These are phyloP conservation scores for Teleopsis dalmanni DNA, from an alignment of 1,140 invertebrate species.

Conservation along the genomic window DNA sequence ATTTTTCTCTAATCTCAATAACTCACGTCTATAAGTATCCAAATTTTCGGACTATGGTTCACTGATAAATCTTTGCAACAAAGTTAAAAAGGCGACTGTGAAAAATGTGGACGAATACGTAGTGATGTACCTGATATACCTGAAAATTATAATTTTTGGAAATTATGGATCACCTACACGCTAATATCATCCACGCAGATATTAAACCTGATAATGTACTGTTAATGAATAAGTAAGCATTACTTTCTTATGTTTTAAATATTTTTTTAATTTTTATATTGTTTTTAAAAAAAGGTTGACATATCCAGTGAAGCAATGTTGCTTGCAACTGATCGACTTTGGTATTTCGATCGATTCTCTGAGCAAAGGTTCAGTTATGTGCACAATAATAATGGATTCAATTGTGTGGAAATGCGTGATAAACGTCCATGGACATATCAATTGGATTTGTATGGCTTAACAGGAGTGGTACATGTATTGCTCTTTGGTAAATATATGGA, in stretches of 20 bases:
- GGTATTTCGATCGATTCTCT: slow-evolving; percentile 81
- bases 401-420: slow-evolving; percentile 81
- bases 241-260: too few species aligned
- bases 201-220: slow-evolving; percentile 97
- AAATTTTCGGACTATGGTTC: slow-evolving; percentile 71
- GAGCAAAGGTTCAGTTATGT: slow-evolving; percentile 71
- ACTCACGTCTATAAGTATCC: slow-evolving; percentile 70
- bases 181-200: slow-evolving; percentile 90
- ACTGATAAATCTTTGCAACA: slow-evolving; percentile 65
- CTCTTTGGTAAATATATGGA: slow-evolving; percentile 85
- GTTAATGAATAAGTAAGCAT: slow-evolving; percentile 63
- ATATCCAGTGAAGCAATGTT: slow-evolving; percentile 53
- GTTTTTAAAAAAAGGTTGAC: slow-evolving; percentile 47
- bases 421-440: slow-evolving; percentile 85
- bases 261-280: too few species aligned
- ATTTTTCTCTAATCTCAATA: slow-evolving; percentile 59
- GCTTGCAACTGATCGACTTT: slow-evolving; percentile 77
- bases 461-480: slow-evolving; percentile 75
- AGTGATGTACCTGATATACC: slow-evolving; percentile 70
- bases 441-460: slow-evolving; percentile 81
- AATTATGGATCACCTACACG: slow-evolving; percentile 82
- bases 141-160: slow-evolving; percentile 86
- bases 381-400: slow-evolving; percentile 60
- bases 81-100: slow-evolving; percentile 55
- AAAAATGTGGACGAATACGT: slow-evolving; percentile 62